A percentile compares a stretch with the other conserved stretches of the same genome.
These are phyloP conservation scores for Ascidia mentula DNA, from an alignment of 23 tunicate species.

Conservation along the genomic window DNA sequence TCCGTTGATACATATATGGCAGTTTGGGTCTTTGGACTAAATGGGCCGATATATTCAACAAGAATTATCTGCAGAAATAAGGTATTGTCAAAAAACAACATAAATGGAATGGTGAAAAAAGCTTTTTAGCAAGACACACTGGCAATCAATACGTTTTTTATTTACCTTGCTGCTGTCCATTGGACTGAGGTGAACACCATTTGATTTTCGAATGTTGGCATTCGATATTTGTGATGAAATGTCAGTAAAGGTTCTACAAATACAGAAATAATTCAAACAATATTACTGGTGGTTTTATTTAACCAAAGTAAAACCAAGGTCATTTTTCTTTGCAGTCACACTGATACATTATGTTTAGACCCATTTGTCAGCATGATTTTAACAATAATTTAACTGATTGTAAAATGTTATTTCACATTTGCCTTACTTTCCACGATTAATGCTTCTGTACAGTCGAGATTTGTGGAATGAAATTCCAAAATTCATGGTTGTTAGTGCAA, in stretches of 20 bases:
- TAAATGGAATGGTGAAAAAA: neutral
- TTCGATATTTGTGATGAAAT: slow-evolving; percentile 41
- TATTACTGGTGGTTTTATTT: neutral
- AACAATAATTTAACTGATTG: no score
- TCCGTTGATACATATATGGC: slow-evolving; percentile 36
- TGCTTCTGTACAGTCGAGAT: slow-evolving; percentile 72
- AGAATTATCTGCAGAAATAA: slow-evolving; percentile 16
- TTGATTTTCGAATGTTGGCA: slow-evolving; percentile 45
- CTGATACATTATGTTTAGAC: no score
- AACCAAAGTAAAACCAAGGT: neutral
- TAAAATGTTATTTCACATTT: no score
- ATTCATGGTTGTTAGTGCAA: slow-evolving; percentile 66
- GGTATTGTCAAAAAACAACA: neutral
- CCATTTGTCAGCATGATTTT: no score
- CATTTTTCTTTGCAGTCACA: no score
- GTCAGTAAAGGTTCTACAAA: slow-evolving; percentile 57
- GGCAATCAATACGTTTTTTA: neutral
- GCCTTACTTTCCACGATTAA: slow-evolving; percentile 81
- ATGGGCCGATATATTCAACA: slow-evolving; percentile 41
- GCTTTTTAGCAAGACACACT: neutral
- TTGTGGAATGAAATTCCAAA: slow-evolving; percentile 14
- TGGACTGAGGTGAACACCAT: slow-evolving; percentile 66
- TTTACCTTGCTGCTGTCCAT: slow-evolving; percentile 37
- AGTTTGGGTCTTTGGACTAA: neutral
- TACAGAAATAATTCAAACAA: neutral